These are phyloP conservation scores for Psittacula cyanocephala DNA, from an alignment of 2,113 vertebrate species.

Conservation along the genomic window DNA sequence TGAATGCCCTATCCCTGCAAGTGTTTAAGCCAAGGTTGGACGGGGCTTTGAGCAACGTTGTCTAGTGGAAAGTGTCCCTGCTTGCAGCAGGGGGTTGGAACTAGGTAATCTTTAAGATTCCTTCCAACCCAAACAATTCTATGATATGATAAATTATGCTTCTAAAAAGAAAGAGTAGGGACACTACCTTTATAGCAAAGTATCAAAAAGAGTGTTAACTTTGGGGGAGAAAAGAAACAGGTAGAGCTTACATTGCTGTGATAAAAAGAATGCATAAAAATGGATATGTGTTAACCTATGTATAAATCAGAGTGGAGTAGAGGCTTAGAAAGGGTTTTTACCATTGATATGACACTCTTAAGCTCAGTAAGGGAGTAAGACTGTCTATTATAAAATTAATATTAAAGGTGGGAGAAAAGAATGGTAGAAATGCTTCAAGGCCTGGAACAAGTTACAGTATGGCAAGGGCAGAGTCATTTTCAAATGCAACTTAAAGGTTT, in stretches of 20 bases:
- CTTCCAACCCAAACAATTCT: background rate
- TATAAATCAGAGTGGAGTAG: background rate
- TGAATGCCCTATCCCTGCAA: background rate
- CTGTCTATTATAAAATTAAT: background rate
- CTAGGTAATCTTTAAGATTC: background rate
- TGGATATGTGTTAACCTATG: fast-evolving
- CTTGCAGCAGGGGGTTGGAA: background rate
- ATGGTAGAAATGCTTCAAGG: background rate
- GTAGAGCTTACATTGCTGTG: background rate
- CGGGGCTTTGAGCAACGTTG: background rate
- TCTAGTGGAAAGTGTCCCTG: background rate
- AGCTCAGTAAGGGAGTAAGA: background rate
- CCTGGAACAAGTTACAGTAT: background rate
- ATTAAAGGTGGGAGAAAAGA: background rate
- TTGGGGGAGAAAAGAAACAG: background rate
- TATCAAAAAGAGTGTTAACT: background rate
- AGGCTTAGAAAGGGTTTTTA: background rate
- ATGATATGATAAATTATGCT: background rate
- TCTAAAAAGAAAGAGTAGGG: background rate
- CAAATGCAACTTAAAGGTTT: background rate
- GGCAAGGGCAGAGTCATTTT: background rate
- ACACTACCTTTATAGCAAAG: background rate
- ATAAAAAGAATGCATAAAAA: background rate
- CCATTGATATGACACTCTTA: background rate
- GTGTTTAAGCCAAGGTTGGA: background rate